phyloP scores from a whole-genome alignment of 2,113 vertebrate genomes.

The Urocitellus parryii region DNA sequence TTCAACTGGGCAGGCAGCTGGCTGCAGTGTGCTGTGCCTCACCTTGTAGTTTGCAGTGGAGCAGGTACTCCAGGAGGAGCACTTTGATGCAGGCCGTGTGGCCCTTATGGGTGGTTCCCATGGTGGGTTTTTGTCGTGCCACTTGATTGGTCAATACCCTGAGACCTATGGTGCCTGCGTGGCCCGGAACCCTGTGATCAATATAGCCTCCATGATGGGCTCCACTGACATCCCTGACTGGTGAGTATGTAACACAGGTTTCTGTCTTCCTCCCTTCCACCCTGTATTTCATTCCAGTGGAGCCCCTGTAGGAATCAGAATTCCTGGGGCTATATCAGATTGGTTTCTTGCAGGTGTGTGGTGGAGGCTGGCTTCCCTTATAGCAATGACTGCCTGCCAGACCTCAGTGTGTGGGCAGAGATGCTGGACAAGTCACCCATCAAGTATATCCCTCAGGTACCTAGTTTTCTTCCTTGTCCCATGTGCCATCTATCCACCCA shows the following conservation, averaged over 20 bases:
- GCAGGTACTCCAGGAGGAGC: constrained; percentile 88
- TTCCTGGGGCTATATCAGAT: background rate
- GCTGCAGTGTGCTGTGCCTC: background rate
- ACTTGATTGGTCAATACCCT: constrained; percentile 97
- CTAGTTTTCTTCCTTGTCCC: background rate
- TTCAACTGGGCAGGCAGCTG: background rate
- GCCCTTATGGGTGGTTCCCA: constrained; percentile 94
- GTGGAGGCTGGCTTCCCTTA: constrained; percentile 92
- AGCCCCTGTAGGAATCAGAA: background rate
- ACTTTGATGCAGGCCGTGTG: constrained; percentile 88
- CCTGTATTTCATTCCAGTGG: background rate
- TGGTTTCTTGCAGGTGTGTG: constrained; percentile 90
- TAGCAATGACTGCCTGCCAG: constrained; percentile 84
- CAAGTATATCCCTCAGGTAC: constrained; percentile 88
- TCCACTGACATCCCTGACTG: constrained; percentile 97
- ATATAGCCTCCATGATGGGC: constrained; percentile 94
- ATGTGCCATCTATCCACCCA: background rate
- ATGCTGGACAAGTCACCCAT: constrained; percentile 96
- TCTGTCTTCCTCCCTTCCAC: background rate
- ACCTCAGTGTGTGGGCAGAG: constrained; percentile 88
- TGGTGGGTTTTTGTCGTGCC: constrained; percentile 96
- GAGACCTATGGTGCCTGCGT: constrained; percentile 93
- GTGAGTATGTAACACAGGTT: constrained; percentile 82
- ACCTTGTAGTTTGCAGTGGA: constrained; percentile 91
- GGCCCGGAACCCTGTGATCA: constrained; percentile 94